Conservation (phyloP, 2,888 invertebrate genomes). For the Acanthosepion esculentum region DNA sequence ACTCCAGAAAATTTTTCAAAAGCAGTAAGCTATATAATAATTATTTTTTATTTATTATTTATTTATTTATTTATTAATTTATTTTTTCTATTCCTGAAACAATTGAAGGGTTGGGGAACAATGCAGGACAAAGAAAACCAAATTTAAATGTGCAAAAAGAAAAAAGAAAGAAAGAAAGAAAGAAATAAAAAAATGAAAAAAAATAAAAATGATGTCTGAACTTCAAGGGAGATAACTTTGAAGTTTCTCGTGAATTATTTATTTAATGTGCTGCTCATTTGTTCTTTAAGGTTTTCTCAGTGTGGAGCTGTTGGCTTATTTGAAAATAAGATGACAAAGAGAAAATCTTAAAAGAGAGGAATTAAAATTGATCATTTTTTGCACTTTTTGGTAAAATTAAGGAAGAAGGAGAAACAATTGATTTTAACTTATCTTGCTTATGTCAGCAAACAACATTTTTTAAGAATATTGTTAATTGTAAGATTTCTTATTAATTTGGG, state of each 20-base stretch:
- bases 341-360: neutral
- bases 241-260: neutral
- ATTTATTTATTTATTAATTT: neutral
- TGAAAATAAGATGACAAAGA: neutral
- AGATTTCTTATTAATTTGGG: neutral
- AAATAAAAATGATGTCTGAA: neutral
- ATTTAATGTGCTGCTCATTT: neutral
- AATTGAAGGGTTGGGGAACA: constrained; percentile 10
- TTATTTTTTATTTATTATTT: neutral
- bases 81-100: neutral
- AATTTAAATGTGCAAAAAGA: neutral
- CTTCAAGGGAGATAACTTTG: constrained; percentile 10
- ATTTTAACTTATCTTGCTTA: neutral
- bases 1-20: neutral
- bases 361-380: neutral
- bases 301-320: neutral
- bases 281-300: constrained; percentile 12
- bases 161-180: too few species aligned
- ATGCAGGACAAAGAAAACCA: neutral
- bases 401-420: neutral
- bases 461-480: neutral
- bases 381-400: constrained; percentile 1
- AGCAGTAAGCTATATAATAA: neutral
- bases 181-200: neutral
- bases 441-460: neutral